These are phyloP conservation scores for Brachionus asplanchnoidis DNA, from an alignment of 1,140 invertebrate genomes.

Conservation along the genomic window DNA sequence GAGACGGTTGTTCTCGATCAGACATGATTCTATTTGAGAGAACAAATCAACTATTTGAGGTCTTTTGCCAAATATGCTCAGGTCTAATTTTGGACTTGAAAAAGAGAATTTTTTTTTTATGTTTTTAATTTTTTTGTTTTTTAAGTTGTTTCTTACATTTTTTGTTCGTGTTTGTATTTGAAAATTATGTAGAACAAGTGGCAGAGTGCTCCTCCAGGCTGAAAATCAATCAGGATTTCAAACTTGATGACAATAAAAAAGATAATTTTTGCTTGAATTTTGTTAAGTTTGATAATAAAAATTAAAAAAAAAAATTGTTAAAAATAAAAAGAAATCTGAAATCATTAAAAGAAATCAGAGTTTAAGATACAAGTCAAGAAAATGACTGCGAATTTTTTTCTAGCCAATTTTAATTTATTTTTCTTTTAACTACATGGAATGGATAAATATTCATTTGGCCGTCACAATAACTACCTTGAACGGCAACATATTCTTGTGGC, in stretches of 20 bases:
- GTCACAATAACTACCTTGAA: no score
- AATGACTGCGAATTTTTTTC: no score
- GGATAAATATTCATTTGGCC: no score
- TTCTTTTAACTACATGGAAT: no score
- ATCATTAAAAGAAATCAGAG: no score
- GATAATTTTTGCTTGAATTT: not conserved
- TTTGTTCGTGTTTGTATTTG: slow-evolving; percentile 37
- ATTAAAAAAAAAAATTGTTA: no score
- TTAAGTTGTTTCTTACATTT: slow-evolving; percentile 36
- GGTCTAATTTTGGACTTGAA: slow-evolving; percentile 34
- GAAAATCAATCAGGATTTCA: slow-evolving; percentile 37
- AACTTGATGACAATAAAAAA: slow-evolving; percentile 33
- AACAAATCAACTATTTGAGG: slow-evolving; percentile 34
- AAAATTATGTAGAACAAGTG: slow-evolving; percentile 23
- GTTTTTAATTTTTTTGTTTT: no score
- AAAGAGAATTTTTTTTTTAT: no score
- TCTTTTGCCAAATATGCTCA: slow-evolving; percentile 18
- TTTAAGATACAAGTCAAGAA: no score
- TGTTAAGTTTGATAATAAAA: not conserved
- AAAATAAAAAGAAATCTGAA: no score
- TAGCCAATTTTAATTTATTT: no score
- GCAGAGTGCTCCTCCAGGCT: slow-evolving; percentile 25
- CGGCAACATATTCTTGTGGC: no score
- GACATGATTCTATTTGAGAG: not conserved
- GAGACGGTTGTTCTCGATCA: slow-evolving; percentile 32